These are phyloP conservation scores for Tenthredo mesomela DNA, from an alignment of 2,888 invertebrate species.

Conservation along the genomic window DNA sequence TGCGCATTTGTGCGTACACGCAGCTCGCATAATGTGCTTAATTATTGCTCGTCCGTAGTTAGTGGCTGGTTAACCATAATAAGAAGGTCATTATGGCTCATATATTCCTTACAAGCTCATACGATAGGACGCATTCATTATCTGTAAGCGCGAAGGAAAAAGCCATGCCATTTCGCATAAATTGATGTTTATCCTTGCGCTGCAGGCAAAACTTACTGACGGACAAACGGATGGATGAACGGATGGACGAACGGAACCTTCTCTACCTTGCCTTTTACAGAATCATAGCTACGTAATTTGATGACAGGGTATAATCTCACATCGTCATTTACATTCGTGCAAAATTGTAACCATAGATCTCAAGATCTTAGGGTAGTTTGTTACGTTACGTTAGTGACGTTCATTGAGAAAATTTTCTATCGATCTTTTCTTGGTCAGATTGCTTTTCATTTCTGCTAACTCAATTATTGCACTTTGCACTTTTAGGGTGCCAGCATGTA, in stretches of 20 bases:
- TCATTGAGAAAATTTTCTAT: not conserved
- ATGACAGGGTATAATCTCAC: slow-evolving; percentile 19
- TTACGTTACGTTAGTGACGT: not conserved
- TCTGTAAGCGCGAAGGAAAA: slow-evolving; percentile 49
- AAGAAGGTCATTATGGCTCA: slow-evolving; percentile 74
- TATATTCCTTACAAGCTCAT: slow-evolving; percentile 64
- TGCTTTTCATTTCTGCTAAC: not conserved
- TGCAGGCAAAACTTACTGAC: slow-evolving; percentile 15
- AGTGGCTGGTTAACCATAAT: slow-evolving; percentile 74
- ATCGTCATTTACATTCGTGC: not conserved
- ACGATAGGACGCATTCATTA: slow-evolving; percentile 61
- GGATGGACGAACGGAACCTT: slow-evolving; percentile 26
- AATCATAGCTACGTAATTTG: slow-evolving; percentile 6
- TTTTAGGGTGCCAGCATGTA: not conserved
- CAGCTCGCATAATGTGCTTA: slow-evolving; percentile 67
- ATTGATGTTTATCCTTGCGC: slow-evolving; percentile 47
- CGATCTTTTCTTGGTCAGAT: not conserved
- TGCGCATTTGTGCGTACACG: slow-evolving; percentile 72
- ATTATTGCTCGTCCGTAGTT: slow-evolving; percentile 73
- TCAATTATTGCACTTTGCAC: not conserved
- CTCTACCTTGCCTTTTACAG: slow-evolving; percentile 34
- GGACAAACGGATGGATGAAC: slow-evolving; percentile 26
- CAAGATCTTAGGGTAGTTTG: not conserved
- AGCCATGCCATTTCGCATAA: slow-evolving; percentile 50
- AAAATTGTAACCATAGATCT: not conserved